phyloP scores from a whole-genome alignment of 2,113 vertebrate species.

The Trematomus loennbergii region DNA sequence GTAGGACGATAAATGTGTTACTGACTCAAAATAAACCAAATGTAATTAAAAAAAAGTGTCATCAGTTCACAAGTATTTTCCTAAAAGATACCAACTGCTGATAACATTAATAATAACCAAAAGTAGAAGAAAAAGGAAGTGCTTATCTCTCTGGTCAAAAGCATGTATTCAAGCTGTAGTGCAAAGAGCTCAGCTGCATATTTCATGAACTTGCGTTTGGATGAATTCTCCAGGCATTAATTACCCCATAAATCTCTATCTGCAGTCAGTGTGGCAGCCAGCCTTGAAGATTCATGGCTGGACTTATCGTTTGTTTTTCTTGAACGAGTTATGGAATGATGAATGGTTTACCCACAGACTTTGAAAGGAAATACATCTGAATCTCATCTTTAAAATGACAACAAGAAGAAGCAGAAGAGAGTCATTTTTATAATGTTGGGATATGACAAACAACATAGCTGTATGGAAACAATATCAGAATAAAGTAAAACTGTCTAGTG shows the following conservation, averaged over 20 bases:
- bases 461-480: background rate
- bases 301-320: slow-evolving; percentile 51
- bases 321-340: slow-evolving; percentile 55
- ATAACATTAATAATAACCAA: background rate
- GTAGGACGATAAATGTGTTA: background rate
- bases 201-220: slow-evolving; percentile 24
- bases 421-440: background rate
- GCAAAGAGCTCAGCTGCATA: slow-evolving; percentile 5
- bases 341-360: slow-evolving; percentile 34
- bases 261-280: slow-evolving; percentile 23
- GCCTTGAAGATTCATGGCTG: slow-evolving; percentile 45
- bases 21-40: background rate
- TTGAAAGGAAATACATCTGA: slow-evolving; percentile 16
- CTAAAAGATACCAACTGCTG: background rate
- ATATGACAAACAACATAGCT: background rate
- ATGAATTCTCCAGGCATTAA: slow-evolving; percentile 50
- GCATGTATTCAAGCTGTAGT: background rate
- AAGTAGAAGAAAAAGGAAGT: background rate
- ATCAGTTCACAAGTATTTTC: background rate
- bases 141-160: slow-evolving; percentile 1
- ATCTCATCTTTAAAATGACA: slow-evolving; percentile 6
- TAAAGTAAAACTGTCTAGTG: background rate
- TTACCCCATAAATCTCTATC: slow-evolving; percentile 60
- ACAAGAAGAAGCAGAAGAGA: slow-evolving; percentile 13
- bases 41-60: no score